These are phyloP conservation scores for Pardosa pseudoannulata DNA, from an alignment of 2,888 invertebrate species.

Conservation along the genomic window DNA sequence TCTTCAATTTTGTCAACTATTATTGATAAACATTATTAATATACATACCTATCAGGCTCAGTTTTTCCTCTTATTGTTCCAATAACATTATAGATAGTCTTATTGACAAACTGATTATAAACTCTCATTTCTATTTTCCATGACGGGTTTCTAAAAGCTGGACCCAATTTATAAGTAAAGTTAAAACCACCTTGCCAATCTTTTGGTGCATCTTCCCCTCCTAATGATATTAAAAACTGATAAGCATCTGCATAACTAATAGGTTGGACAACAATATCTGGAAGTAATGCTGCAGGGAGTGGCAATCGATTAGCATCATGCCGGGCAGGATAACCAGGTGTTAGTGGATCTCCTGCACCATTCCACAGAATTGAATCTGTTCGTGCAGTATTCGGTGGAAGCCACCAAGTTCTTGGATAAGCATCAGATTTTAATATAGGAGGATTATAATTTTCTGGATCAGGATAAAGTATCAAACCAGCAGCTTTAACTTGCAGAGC, in stretches of 20 bases:
- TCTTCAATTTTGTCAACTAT: too few species aligned
- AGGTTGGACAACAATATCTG: slow-evolving; percentile 74
- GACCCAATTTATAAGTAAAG: slow-evolving; percentile 73
- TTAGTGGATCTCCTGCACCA: slow-evolving; percentile 77
- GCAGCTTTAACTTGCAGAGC: slow-evolving; percentile 76
- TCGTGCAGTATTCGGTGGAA: slow-evolving; percentile 77
- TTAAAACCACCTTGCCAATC: slow-evolving; percentile 73
- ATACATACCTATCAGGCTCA: slow-evolving; percentile 75
- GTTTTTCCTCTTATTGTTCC: slow-evolving; percentile 76
- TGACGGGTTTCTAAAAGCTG: slow-evolving; percentile 60
- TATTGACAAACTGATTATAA: slow-evolving; percentile 74
- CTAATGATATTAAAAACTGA: slow-evolving; percentile 67
- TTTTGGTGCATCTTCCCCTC: slow-evolving; percentile 69
- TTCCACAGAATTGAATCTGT: slow-evolving; percentile 76
- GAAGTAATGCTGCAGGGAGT: slow-evolving; percentile 29
- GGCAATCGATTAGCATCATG: slow-evolving; percentile 67
- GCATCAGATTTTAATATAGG: slow-evolving; percentile 73
- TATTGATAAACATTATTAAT: too few species aligned
- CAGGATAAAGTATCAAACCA: slow-evolving; percentile 78
- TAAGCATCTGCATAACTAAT: slow-evolving; percentile 74
- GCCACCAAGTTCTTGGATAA: slow-evolving; percentile 77
- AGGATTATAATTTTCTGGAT: slow-evolving; percentile 77
- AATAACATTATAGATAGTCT: slow-evolving; percentile 76
- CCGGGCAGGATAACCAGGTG: slow-evolving; percentile 77
- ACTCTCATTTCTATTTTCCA: slow-evolving; percentile 75